Conservation (phyloP, 2,888 invertebrate genomes). For the Oithona nana region DNA sequence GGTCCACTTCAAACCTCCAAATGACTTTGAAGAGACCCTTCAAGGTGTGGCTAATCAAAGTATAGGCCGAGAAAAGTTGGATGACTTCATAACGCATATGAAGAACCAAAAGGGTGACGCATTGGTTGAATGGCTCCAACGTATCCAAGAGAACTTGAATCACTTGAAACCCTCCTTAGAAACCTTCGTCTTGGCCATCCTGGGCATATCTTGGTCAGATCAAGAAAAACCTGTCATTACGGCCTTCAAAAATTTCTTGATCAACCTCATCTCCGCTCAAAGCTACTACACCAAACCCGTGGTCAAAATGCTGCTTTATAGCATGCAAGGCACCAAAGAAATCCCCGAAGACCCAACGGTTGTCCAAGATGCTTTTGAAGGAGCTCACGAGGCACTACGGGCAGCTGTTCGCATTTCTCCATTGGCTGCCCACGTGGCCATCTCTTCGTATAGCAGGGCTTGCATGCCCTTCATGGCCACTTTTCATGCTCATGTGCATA, state of each 20-base stretch:
- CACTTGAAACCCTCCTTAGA: slow-evolving; percentile 37
- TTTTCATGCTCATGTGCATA: background rate
- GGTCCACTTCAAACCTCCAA: slow-evolving; percentile 8
- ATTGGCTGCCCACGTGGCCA: slow-evolving; percentile 27
- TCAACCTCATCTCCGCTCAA: slow-evolving; percentile 47
- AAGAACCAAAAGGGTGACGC: slow-evolving; percentile 34
- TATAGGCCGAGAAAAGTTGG: background rate
- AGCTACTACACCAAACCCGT: slow-evolving; percentile 42
- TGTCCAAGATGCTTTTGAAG: slow-evolving; percentile 40
- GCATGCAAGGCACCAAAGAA: slow-evolving; percentile 39
- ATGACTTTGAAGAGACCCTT: background rate
- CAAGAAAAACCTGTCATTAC: background rate
- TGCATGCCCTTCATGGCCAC: slow-evolving; percentile 2
- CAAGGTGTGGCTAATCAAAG: background rate
- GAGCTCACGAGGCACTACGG: slow-evolving; percentile 39
- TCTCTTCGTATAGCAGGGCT: background rate
- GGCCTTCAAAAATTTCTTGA: slow-evolving; percentile 31
- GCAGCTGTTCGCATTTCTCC: slow-evolving; percentile 37
- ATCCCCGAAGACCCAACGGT: slow-evolving; percentile 35
- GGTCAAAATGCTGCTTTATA: slow-evolving; percentile 38
- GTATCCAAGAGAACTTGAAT: slow-evolving; percentile 39
- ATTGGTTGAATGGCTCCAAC: slow-evolving; percentile 35
- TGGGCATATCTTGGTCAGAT: slow-evolving; percentile 23
- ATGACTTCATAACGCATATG: slow-evolving; percentile 11
- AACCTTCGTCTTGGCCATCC: slow-evolving; percentile 39